Evolutionary conservation across 23 tunicate genomes (phyloP).

Genomic region (Styela plicata): DNA sequence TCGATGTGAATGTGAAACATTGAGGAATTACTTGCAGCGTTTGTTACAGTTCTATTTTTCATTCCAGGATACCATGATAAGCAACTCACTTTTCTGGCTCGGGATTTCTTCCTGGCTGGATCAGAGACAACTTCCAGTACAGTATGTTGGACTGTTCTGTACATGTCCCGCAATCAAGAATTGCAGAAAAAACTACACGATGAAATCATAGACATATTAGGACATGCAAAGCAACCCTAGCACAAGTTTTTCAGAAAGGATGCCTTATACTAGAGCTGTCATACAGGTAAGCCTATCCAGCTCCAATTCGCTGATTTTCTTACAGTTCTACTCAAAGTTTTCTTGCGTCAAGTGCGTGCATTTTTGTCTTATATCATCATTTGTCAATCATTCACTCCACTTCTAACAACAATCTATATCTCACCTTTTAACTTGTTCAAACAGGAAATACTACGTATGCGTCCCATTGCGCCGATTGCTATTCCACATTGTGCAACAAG

Average conservation of each 20-base stretch:
- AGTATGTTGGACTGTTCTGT: constrained; percentile 34
- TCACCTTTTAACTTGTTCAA: background rate
- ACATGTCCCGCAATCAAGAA: constrained; percentile 34
- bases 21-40: too few relatives aligned
- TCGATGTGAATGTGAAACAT: too few relatives aligned
- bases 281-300: constrained; percentile 55
- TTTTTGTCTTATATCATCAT: background rate
- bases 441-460: constrained; percentile 39
- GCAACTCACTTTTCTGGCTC: background rate
- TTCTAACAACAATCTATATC: background rate
- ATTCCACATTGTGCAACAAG: constrained; percentile 39
- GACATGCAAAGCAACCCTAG: constrained; percentile 21
- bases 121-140: constrained; percentile 53
- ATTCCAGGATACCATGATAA: background rate
- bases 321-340: too few relatives aligned
- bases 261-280: constrained; percentile 53
- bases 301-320: too few relatives aligned
- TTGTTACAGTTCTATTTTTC: too few relatives aligned
- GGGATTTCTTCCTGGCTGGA: constrained; percentile 58
- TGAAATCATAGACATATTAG: constrained; percentile 41
- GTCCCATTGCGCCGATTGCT: constrained; percentile 49
- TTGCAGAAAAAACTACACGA: constrained; percentile 41
- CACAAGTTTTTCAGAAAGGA: constrained; percentile 27
- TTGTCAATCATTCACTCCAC: background rate
- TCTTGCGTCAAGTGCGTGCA: too few relatives aligned